A percentile compares a stretch with the other conserved stretches of the same genome.
Conservation (phyloP, 2,113 vertebrate genomes). For the Anas platyrhynchos region DNA sequence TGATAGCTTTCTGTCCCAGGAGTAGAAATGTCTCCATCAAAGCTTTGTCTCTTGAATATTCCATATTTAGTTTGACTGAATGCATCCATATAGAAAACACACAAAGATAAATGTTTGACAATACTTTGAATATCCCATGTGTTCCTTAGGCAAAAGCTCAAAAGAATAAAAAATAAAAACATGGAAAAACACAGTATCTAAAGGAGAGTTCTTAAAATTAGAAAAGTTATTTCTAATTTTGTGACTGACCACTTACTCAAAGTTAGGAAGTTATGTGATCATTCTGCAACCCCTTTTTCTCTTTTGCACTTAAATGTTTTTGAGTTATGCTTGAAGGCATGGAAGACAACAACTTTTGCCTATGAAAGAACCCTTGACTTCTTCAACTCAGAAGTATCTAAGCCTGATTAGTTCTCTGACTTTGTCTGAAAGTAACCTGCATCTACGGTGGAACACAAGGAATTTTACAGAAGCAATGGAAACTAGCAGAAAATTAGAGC, state of each 20-base stretch:
- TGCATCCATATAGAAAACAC: not conserved
- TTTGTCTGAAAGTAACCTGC: not conserved
- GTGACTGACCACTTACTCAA: not conserved
- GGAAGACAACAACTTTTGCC: not conserved
- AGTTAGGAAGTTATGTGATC: not conserved
- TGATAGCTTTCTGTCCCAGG: not conserved
- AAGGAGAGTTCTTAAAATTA: not conserved
- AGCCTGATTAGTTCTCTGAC: not conserved
- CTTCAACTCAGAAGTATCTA: not conserved
- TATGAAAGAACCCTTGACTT: not conserved
- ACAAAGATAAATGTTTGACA: not conserved
- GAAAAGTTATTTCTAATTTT: not conserved
- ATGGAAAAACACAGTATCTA: not conserved
- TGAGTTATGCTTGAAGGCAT: not conserved
- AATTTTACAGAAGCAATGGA: not conserved
- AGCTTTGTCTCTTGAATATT: not conserved
- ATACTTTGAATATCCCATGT: not conserved
- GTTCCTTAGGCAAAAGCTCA: not conserved
- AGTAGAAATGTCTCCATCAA: not conserved
- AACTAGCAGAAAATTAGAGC: not conserved
- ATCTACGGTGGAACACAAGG: not conserved
- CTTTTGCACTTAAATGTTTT: not conserved
- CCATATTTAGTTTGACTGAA: not conserved
- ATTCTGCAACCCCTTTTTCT: not conserved
- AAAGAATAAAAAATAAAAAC: not conserved